A percentile compares a stretch with the other conserved stretches of the same genome.
phyloP scores from a whole-genome alignment of 1,140 invertebrate genomes.

The Microplitis demolitor region DNA sequence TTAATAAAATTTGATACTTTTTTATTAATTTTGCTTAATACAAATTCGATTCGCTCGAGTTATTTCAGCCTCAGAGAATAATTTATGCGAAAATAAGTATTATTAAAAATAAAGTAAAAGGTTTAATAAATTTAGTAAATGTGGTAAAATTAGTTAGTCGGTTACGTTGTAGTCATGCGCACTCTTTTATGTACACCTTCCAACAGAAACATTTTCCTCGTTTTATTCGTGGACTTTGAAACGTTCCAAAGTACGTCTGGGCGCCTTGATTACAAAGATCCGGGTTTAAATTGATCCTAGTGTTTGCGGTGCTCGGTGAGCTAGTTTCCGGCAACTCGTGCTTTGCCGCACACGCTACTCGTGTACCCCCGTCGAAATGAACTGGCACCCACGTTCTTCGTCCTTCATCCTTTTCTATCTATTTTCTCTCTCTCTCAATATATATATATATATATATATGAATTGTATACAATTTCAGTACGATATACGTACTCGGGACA shows the following conservation, averaged over 20 bases:
- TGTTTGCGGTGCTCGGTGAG: conserved; percentile 38
- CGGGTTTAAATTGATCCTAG: conserved; percentile 47
- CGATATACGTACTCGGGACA: conserved; percentile 24
- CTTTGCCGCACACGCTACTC: conserved; percentile 18
- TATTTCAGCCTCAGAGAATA: too few species aligned
- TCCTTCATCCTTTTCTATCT: neutral
- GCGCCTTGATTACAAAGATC: conserved; percentile 46
- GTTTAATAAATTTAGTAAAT: too few species aligned
- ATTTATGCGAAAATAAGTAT: too few species aligned
- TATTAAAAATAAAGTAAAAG: too few species aligned
- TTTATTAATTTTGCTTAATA: too few species aligned
- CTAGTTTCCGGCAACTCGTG: conserved; percentile 24
- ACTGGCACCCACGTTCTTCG: conserved; percentile 2
- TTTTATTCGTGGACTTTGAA: conserved; percentile 14
- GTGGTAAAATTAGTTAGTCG: neutral
- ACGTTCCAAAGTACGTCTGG: conserved; percentile 16
- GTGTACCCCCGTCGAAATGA: conserved; percentile 9
- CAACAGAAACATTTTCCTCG: conserved; percentile 10
- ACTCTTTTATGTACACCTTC: conserved; percentile 7
- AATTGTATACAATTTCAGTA: neutral
- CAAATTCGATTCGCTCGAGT: too few species aligned
- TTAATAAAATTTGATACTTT: too few species aligned
- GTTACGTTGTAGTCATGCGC: neutral
- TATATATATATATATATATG: neutral
- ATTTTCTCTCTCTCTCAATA: neutral